A percentile compares a stretch with the other conserved stretches of the same genome.
Evolutionary conservation across 2,113 vertebrate genomes (phyloP).

Genomic region (Engraulis encrasicolus): DNA sequence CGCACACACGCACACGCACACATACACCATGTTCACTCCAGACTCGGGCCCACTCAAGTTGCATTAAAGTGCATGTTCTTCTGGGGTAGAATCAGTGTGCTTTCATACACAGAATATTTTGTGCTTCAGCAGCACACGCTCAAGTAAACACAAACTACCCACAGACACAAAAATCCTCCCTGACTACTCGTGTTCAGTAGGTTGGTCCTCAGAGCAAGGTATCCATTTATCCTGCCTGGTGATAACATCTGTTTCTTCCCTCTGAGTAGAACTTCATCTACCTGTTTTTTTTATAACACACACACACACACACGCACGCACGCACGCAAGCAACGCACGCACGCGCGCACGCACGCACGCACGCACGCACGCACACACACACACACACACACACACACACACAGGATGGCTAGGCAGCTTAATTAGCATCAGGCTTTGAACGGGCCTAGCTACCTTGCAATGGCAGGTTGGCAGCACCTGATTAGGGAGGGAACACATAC

Average conservation of each 20-base stretch:
- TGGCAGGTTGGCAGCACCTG: slow-evolving; percentile 79
- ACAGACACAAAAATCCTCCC: slow-evolving; percentile 56
- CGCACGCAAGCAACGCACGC: too few species aligned
- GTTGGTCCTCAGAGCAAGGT: slow-evolving; percentile 46
- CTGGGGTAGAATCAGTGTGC: not conserved
- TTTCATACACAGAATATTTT: not conserved
- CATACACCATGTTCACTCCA: slow-evolving; percentile 28
- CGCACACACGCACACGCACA: slow-evolving; percentile 49
- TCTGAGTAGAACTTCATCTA: slow-evolving; percentile 42
- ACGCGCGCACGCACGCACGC: too few species aligned
- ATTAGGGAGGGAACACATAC: slow-evolving; percentile 67
- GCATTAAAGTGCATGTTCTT: not conserved
- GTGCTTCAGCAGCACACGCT: slow-evolving; percentile 33
- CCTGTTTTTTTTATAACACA: not conserved
- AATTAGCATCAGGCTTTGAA: slow-evolving; percentile 75
- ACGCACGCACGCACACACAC: slow-evolving; percentile 49
- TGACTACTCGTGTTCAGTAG: slow-evolving; percentile 36
- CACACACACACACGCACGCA: too few species aligned
- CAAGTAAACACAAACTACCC: slow-evolving; percentile 24
- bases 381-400: slow-evolving; percentile 47
- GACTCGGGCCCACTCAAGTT: not conserved
- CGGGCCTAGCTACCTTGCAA: slow-evolving; percentile 61
- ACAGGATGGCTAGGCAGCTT: slow-evolving; percentile 68
- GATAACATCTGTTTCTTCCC: slow-evolving; percentile 69
- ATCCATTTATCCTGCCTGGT: slow-evolving; percentile 59